Evolutionary conservation across 2,113 vertebrate species (phyloP).

Genomic region (Platichthys stellatus): DNA sequence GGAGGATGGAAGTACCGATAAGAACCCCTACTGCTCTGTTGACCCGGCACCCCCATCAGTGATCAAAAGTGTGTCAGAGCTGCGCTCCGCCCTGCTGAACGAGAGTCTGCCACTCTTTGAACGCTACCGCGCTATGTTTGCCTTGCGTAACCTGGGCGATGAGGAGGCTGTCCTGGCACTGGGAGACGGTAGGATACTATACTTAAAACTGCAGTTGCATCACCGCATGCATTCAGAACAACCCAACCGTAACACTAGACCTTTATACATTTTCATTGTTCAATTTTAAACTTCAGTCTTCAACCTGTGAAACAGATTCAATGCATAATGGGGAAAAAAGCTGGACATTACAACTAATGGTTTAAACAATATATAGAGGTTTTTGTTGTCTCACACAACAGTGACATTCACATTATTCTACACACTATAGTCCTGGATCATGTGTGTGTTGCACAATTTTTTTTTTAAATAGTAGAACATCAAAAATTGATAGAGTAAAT

Average conservation of each 20-base stretch:
- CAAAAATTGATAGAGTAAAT: no score
- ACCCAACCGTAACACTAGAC: background rate
- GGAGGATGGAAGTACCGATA: background rate
- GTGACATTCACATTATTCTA: no score
- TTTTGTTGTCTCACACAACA: no score
- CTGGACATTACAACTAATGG: no score
- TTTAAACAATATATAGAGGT: no score
- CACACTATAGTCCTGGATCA: no score
- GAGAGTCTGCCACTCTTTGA: slow-evolving; percentile 88
- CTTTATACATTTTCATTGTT: no score
- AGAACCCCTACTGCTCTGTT: slow-evolving; percentile 87
- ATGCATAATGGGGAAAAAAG: background rate
- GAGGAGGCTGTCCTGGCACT: slow-evolving; percentile 88
- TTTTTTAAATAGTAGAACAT: no score
- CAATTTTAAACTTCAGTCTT: no score
- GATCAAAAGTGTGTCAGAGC: slow-evolving; percentile 74
- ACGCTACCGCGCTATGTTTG: slow-evolving; percentile 96
- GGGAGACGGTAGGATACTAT: slow-evolving; percentile 84
- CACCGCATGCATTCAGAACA: background rate
- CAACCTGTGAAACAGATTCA: background rate
- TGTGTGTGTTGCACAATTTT: no score
- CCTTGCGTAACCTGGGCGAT: slow-evolving; percentile 87
- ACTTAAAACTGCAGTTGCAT: background rate
- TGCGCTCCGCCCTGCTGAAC: slow-evolving; percentile 84
- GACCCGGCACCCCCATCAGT: slow-evolving; percentile 90